These are phyloP conservation scores for Megalops atlanticus DNA, from an alignment of 2,113 vertebrate genomes.

Conservation along the genomic window DNA sequence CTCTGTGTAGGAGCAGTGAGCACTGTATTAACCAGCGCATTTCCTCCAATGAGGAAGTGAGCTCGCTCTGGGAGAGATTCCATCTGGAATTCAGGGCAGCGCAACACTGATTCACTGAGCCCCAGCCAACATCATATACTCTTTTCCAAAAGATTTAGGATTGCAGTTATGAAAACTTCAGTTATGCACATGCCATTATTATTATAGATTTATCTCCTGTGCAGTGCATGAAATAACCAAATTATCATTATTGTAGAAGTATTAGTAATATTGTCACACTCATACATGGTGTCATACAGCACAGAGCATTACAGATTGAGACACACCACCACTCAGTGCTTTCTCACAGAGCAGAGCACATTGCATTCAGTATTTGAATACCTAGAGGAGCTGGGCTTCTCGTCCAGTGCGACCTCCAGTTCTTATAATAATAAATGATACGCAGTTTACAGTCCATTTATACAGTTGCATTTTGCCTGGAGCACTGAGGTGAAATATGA, in stretches of 20 bases:
- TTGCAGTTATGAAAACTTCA: no score
- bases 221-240: no score
- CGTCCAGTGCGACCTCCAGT: neutral
- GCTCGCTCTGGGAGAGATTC: no score
- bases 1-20: neutral
- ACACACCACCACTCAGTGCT: neutral
- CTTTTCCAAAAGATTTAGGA: no score
- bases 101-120: no score
- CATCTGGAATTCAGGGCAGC: no score
- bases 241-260: no score
- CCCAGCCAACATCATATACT: no score
- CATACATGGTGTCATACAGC: neutral
- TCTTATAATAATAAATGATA: neutral
- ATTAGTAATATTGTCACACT: no score
- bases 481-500: neutral
- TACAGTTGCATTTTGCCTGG: neutral
- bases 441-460: neutral
- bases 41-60: no score
- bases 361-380: neutral
- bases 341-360: neutral
- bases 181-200: no score
- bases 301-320: neutral
- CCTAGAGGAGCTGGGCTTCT: neutral
- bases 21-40: neutral
- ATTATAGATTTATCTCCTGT: no score